These are phyloP conservation scores for Cotesia glomerata DNA, from an alignment of 1,140 invertebrate species.

Conservation along the genomic window DNA sequence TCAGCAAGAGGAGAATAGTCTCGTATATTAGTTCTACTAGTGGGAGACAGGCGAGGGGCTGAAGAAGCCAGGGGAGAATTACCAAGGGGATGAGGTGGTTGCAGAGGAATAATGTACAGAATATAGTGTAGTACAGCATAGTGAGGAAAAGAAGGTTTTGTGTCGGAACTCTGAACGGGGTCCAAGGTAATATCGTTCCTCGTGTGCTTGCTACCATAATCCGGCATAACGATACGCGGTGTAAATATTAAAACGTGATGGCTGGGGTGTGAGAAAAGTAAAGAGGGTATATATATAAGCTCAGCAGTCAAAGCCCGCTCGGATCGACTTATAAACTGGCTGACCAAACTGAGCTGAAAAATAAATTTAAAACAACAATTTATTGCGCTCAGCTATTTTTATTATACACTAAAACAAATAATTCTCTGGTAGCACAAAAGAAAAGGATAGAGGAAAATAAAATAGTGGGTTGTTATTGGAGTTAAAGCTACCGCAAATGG, in stretches of 20 bases:
- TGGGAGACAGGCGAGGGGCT: background rate
- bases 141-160: conserved; percentile 10
- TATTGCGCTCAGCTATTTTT: no score
- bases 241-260: conserved; percentile 44
- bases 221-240: conserved; percentile 41
- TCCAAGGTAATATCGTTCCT: conserved; percentile 37
- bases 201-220: conserved; percentile 33
- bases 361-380: no score
- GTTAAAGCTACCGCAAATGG: no score
- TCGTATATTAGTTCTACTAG: conserved; percentile 36
- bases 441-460: no score
- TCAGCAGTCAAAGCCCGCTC: conserved; percentile 3
- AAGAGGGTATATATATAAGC: background rate
- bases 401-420: no score
- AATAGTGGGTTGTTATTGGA: no score
- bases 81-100: background rate
- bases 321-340: background rate
- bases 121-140: background rate
- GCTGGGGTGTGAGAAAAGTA: background rate
- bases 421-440: no score
- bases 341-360: background rate
- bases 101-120: background rate
- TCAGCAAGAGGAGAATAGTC: conserved; percentile 22
- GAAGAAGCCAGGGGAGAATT: background rate
- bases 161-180: background rate